These are phyloP conservation scores for Numenius phaeopus DNA, from an alignment of 2,797 vertebrate genomes.

Conservation along the genomic window DNA sequence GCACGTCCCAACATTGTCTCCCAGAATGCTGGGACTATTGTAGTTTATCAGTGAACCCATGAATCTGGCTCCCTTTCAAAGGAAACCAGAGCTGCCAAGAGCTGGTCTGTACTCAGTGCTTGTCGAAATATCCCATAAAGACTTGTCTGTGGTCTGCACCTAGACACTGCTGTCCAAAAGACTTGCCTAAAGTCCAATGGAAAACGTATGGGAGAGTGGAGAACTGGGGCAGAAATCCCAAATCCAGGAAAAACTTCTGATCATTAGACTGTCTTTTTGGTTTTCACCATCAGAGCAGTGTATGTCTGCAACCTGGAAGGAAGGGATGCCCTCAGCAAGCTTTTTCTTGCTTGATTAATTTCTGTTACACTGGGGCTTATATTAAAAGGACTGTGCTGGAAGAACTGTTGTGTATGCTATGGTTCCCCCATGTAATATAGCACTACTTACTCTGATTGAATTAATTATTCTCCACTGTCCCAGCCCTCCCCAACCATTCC, in stretches of 20 bases:
- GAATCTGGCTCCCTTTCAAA: neutral
- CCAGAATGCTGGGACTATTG: accelerated
- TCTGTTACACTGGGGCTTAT: accelerated
- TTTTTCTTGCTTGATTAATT: neutral
- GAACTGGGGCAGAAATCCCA: neutral
- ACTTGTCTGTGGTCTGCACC: neutral
- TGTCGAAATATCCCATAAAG: neutral
- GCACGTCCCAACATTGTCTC: no score
- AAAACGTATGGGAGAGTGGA: neutral
- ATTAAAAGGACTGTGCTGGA: neutral
- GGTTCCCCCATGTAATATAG: neutral
- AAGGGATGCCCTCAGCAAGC: neutral
- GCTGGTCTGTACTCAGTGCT: neutral
- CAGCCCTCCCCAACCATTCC: neutral
- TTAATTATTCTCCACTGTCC: neutral
- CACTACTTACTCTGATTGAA: neutral
- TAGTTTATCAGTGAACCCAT: neutral
- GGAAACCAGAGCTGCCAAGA: neutral
- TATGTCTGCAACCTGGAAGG: neutral
- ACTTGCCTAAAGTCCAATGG: neutral
- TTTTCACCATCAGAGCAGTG: neutral
- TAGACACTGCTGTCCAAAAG: neutral
- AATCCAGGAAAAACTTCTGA: neutral
- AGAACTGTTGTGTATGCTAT: neutral
- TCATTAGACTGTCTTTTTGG: neutral